Evolutionary conservation across 2,888 invertebrate species (phyloP).

Genomic region (Linnaemya vulpina): DNA sequence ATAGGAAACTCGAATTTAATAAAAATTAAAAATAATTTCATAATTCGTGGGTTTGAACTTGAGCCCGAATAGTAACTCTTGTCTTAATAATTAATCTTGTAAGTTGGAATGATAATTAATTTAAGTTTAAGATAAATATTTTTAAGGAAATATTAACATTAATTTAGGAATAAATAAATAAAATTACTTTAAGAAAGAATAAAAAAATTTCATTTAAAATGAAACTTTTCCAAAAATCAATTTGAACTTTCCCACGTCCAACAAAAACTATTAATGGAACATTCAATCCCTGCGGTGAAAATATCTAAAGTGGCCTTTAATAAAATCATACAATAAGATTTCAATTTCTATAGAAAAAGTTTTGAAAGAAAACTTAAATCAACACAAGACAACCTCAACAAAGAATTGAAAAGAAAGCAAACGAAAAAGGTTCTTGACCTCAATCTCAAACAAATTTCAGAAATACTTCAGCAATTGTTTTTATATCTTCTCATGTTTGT

Average conservation of each 20-base stretch:
- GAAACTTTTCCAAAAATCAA: too few relatives aligned
- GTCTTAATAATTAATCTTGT: too few relatives aligned
- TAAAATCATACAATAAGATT: not conserved
- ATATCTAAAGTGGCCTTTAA: not conserved
- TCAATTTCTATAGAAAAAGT: not conserved
- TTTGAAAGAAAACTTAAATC: not conserved
- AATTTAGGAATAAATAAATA: too few relatives aligned
- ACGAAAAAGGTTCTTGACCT: slow-evolving; percentile 64
- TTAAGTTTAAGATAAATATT: too few relatives aligned
- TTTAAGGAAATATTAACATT: too few relatives aligned
- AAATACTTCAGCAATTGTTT: slow-evolving; percentile 23
- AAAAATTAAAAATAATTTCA: too few relatives aligned
- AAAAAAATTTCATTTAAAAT: too few relatives aligned
- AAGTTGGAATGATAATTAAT: too few relatives aligned
- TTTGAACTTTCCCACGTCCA: not conserved
- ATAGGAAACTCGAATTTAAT: too few relatives aligned
- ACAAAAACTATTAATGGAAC: not conserved
- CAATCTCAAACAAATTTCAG: slow-evolving; percentile 36
- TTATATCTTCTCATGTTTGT: not conserved
- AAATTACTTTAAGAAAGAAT: too few relatives aligned
- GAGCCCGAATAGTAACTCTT: too few relatives aligned
- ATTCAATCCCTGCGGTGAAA: not conserved
- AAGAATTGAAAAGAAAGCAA: not conserved
- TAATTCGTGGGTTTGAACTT: too few relatives aligned
- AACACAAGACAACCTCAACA: slow-evolving; percentile 10